Percentiles rank a stretch among this genome's conserved stretches.
Evolutionary conservation across 1,140 invertebrate genomes (phyloP).

Genomic region (Drosophila kohkoa): DNA sequence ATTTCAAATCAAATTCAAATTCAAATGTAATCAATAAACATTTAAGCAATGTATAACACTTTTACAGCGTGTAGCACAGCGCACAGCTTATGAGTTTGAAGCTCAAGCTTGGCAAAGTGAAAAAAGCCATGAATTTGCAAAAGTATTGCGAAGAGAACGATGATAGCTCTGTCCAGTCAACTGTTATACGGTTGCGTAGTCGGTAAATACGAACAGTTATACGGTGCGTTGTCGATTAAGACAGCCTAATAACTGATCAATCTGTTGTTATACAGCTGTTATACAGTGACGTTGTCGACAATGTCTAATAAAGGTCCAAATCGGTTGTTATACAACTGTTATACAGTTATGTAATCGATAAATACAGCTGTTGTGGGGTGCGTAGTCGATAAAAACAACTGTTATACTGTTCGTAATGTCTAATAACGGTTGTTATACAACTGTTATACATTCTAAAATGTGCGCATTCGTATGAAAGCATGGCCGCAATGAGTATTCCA

Average conservation of each 20-base stretch:
- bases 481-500: constrained; percentile 1
- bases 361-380: not conserved
- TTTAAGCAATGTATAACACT: constrained; percentile 36
- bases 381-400: not conserved
- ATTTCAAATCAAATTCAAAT: constrained; percentile 38
- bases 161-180: not conserved
- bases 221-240: not conserved
- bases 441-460: constrained; percentile 12
- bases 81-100: constrained; percentile 20
- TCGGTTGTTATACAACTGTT: constrained; percentile 10
- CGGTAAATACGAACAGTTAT: not conserved
- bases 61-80: constrained; percentile 30
- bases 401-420: not conserved
- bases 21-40: constrained; percentile 40
- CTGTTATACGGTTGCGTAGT: constrained; percentile 1
- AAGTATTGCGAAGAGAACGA: not conserved
- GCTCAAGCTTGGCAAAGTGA: constrained; percentile 7
- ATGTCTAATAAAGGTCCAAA: not conserved
- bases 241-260: no score
- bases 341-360: not conserved
- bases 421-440: constrained; percentile 4
- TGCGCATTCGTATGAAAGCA: constrained; percentile 1
- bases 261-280: not conserved
- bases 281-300: not conserved
- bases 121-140: constrained; percentile 25